Conservation (phyloP, 1,140 invertebrate species). For the Paraescarpia echinospica region DNA sequence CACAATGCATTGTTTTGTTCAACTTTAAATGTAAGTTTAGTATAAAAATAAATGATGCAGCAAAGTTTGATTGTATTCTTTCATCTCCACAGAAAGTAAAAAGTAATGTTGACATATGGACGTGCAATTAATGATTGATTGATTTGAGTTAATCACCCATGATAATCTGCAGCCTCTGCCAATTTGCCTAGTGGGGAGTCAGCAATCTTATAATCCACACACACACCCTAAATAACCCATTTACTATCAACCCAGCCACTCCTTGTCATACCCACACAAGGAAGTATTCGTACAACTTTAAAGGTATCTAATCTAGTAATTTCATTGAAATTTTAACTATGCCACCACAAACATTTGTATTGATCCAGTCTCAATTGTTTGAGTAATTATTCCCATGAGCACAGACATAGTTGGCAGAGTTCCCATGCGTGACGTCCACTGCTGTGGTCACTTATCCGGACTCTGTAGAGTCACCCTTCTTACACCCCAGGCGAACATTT, state of each 20-base stretch:
- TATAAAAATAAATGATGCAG: neutral
- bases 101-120: neutral
- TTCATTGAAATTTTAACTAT: conserved; percentile 2
- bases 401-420: neutral
- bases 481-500: neutral
- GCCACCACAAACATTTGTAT: neutral
- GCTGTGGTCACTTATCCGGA: neutral
- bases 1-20: neutral
- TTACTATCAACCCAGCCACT: neutral
- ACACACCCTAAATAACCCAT: too few species aligned
- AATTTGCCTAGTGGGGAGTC: neutral
- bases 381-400: neutral
- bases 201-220: neutral
- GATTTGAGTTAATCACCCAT: neutral
- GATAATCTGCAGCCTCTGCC: neutral
- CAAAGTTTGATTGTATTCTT: neutral
- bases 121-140: neutral
- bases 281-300: neutral
- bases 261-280: neutral
- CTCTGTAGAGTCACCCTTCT: neutral
- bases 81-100: neutral
- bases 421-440: neutral
- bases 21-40: neutral
- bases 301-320: neutral
- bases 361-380: neutral